These are phyloP conservation scores for Phrynocephalus forsythii DNA, from an alignment of 2,797 vertebrate genomes.

Conservation along the genomic window DNA sequence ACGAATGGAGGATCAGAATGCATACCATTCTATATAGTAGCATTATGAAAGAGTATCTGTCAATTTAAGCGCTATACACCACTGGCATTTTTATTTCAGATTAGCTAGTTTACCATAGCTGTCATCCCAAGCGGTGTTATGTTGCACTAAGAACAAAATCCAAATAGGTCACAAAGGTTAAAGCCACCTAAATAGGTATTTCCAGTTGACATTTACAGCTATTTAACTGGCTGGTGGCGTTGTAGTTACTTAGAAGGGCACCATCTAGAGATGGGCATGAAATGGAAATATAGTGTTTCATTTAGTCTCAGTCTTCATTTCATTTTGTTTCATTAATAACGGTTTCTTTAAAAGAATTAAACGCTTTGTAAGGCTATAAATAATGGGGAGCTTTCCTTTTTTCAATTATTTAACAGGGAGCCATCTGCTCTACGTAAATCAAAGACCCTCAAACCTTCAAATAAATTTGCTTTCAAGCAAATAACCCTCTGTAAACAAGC, in stretches of 20 bases:
- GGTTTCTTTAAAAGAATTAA: no score
- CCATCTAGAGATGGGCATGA: neutral
- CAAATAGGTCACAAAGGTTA: neutral
- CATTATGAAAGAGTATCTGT: neutral
- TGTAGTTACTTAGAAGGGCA: neutral
- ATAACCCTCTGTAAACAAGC: no score
- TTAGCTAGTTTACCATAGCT: neutral
- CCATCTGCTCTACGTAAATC: no score
- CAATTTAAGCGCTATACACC: neutral
- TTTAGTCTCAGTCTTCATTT: no score
- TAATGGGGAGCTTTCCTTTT: no score
- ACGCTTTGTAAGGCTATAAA: no score
- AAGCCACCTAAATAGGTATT: neutral
- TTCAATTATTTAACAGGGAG: no score
- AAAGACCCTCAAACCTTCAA: no score
- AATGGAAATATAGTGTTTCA: no score
- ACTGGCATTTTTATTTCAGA: neutral
- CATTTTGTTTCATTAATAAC: no score
- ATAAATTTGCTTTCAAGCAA: no score
- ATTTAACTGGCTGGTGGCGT: neutral
- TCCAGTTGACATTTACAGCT: neutral
- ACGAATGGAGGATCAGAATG: neutral
- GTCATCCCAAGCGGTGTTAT: neutral
- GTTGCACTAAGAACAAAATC: neutral
- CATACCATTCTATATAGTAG: neutral